phyloP scores from a whole-genome alignment of 2,888 invertebrate species.

The Amblyteles armatorius region DNA sequence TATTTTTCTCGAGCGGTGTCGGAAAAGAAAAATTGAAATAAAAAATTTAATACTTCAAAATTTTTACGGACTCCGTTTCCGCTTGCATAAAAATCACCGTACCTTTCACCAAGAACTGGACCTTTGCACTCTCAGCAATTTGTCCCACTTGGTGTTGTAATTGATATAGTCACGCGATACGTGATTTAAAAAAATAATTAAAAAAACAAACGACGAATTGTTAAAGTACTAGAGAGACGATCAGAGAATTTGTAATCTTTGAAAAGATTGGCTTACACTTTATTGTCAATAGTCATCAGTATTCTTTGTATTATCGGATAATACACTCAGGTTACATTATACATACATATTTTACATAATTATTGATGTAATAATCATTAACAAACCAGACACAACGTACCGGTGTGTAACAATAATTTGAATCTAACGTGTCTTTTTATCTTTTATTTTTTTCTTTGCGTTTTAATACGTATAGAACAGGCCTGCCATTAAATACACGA shows the following conservation, averaged over 20 bases:
- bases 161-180: slow-evolving; percentile 49
- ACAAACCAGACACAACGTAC: slow-evolving; percentile 81
- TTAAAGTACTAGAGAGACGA: slow-evolving; percentile 15
- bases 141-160: slow-evolving; percentile 57
- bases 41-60: not conserved
- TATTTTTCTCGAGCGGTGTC: not conserved
- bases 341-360: slow-evolving; percentile 84
- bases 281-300: slow-evolving; percentile 83
- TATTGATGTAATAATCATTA: slow-evolving; percentile 81
- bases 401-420: slow-evolving; percentile 80
- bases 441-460: slow-evolving; percentile 38
- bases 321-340: slow-evolving; percentile 83
- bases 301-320: slow-evolving; percentile 79
- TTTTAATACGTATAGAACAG: slow-evolving; percentile 43
- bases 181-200: not conserved
- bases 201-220: slow-evolving; percentile 26
- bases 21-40: not conserved
- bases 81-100: slow-evolving; percentile 31
- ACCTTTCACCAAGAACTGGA: slow-evolving; percentile 49
- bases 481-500: slow-evolving; percentile 52
- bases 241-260: slow-evolving; percentile 70
- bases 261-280: slow-evolving; percentile 83
- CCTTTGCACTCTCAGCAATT: slow-evolving; percentile 47
- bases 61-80: not conserved
- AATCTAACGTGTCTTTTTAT: slow-evolving; percentile 54